Evolutionary conservation across 2,113 vertebrate species (phyloP).

Genomic region (Phocoena phocoena): DNA sequence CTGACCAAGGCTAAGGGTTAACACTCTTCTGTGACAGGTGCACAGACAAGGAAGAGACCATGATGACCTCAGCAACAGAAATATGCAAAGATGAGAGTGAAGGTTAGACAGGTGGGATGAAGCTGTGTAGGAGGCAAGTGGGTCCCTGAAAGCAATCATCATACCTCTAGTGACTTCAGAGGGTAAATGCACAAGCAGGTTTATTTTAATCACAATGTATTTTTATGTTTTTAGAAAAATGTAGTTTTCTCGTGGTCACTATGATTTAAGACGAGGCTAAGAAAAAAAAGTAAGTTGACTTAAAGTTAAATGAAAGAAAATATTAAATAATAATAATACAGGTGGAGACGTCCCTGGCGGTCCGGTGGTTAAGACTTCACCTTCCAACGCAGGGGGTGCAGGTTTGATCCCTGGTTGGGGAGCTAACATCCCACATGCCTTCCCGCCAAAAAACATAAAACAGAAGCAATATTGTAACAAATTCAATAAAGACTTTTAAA

Average conservation of each 20-base stretch:
- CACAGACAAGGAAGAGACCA: neutral
- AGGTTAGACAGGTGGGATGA: neutral
- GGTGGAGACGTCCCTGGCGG: too few species aligned
- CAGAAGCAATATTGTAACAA: too few species aligned
- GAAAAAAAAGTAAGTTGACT: neutral
- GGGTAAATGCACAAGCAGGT: neutral
- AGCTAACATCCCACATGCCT: too few species aligned
- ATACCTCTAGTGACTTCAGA: neutral
- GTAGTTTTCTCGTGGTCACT: neutral
- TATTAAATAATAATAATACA: neutral
- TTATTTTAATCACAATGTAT: neutral
- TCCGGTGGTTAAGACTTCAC: too few species aligned
- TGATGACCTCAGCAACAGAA: neutral
- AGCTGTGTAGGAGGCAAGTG: neutral
- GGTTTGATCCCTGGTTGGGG: too few species aligned
- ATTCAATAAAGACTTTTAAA: too few species aligned
- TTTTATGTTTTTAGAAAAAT: neutral
- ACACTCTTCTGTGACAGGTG: neutral
- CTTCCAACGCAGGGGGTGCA: too few species aligned
- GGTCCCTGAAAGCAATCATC: neutral
- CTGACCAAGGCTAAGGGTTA: neutral
- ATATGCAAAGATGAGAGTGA: neutral
- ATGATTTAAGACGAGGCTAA: neutral
- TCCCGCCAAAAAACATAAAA: too few species aligned
- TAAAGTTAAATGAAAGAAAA: constrained; percentile 13